Evolutionary conservation across 2,888 invertebrate species (phyloP), one percentile per base, ranked within the genome.

Genomic region (Aphodius sticticus): DNA sequence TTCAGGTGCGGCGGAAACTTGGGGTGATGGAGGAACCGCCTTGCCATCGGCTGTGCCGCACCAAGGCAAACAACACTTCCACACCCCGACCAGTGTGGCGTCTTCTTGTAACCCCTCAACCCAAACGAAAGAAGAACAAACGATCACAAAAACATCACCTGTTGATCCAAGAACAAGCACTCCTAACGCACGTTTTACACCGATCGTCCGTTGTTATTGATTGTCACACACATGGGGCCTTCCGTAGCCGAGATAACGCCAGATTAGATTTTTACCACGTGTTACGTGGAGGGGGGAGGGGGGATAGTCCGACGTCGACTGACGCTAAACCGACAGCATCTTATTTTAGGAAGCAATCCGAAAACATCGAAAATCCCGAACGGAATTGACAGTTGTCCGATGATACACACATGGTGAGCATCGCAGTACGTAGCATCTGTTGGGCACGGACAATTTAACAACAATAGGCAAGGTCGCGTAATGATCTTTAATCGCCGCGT

Each of bases 1-100:
- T 90, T 90, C 93, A 91, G 92, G 92, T 90, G 92, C 93, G 83
- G 84, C 76, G 84, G 85, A 77, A 83, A 83, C 82, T 77, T 78
- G 81, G 80, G 86, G 84, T 80, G 86, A 85, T 81, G 87, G 86
- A 79, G 87, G 86, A 81, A 87, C 84, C 79, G 85, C 86, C 84
- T 87, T 87, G 87, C 88, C 88, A 87, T 87, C 88, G 85, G 88
- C 89, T 85, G 94, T 93, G 93, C 94, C 94, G 92, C 94, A 94
- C 93, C 94, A 94, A 92, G 94, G 94, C 93, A 94, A 92, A 92
- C 94, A 94, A 92, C 94, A 94, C 92, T 94, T 94, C 93, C 94
- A 94, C 91, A 94, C 93, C 92, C 94, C 93, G 89, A 93, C 93
- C 93, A 93, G 93, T 91, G 91, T 93, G 93, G 90, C 89, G 88